These are phyloP conservation scores for Eupithecia abbreviata DNA, from an alignment of 2,888 invertebrate genomes.

Conservation along the genomic window DNA sequence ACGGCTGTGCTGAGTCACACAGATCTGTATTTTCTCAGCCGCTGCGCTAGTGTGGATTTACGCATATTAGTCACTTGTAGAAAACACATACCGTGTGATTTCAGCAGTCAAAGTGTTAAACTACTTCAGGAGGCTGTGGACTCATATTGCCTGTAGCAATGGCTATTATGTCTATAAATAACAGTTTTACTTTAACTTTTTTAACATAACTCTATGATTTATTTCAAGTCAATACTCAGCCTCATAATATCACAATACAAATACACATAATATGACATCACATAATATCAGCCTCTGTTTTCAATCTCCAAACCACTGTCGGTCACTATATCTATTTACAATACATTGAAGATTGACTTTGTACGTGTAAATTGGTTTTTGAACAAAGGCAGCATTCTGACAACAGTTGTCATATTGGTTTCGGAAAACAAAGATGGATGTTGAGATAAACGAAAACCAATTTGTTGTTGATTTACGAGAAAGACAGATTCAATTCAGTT, in stretches of 20 bases:
- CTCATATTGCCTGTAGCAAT: too few relatives aligned
- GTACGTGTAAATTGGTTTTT: neutral
- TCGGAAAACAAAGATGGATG: neutral
- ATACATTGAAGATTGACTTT: neutral
- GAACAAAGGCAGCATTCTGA: neutral
- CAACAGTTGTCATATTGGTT: neutral
- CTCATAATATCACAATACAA: too few relatives aligned
- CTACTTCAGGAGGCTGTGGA: too few relatives aligned
- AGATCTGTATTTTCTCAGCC: too few relatives aligned
- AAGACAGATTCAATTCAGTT: neutral
- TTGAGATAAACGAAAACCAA: neutral
- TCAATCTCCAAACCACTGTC: neutral
- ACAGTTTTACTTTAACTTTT: too few relatives aligned
- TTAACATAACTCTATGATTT: neutral
- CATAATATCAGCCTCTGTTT: neutral
- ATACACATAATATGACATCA: too few relatives aligned
- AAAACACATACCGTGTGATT: too few relatives aligned
- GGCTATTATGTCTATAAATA: too few relatives aligned
- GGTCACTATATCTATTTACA: neutral
- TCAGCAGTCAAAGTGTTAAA: too few relatives aligned
- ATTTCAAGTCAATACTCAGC: neutral
- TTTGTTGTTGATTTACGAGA: neutral
- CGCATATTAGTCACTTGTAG: too few relatives aligned
- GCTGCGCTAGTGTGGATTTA: too few relatives aligned
- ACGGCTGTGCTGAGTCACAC: too few relatives aligned